Percentiles rank a stretch among this genome's conserved stretches.
Conservation (phyloP, 2,113 vertebrate species). For the Notarius lentiginosus region DNA sequence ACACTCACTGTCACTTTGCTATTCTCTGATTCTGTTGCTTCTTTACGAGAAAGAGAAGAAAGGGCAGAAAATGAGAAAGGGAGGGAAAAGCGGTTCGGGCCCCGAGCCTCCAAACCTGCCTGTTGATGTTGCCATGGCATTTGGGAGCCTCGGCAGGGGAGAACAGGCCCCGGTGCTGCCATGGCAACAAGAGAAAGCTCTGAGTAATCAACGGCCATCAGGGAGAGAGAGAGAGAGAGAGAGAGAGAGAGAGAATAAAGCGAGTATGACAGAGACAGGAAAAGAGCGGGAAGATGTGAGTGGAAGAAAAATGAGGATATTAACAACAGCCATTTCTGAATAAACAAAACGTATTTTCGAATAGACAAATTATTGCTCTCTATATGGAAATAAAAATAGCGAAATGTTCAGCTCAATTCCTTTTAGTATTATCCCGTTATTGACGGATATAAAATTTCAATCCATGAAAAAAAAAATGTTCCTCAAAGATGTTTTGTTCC, state of each 20-base stretch:
- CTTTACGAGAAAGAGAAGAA: slow-evolving; percentile 23
- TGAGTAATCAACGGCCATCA: slow-evolving; percentile 55
- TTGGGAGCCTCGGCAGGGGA: slow-evolving; percentile 55
- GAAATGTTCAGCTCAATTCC: not conserved
- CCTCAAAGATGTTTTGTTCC: not conserved
- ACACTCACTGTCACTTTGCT: slow-evolving; percentile 16
- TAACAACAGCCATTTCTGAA: slow-evolving; percentile 8
- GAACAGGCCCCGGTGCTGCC: slow-evolving; percentile 53
- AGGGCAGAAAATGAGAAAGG: slow-evolving; percentile 19
- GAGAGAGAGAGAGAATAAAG: not conserved
- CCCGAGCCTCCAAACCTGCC: slow-evolving; percentile 49
- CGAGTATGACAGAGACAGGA: not conserved
- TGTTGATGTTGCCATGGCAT: slow-evolving; percentile 59
- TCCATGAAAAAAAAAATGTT: not conserved
- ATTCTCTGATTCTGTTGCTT: slow-evolving; percentile 14
- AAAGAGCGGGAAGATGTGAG: slow-evolving; percentile 4
- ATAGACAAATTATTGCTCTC: not conserved
- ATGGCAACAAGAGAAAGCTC: slow-evolving; percentile 59
- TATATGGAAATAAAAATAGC: not conserved
- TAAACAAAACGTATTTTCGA: not conserved
- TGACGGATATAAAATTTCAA: not conserved
- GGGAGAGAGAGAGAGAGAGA: slow-evolving; percentile 34
- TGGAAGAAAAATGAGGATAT: not conserved
- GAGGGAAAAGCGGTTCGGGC: slow-evolving; percentile 36
- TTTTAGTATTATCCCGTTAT: not conserved